A percentile compares a stretch with the other conserved stretches of the same genome.
These are phyloP conservation scores for Cynopterus sphinx DNA, from an alignment of 2,797 vertebrate genomes.

Conservation along the genomic window DNA sequence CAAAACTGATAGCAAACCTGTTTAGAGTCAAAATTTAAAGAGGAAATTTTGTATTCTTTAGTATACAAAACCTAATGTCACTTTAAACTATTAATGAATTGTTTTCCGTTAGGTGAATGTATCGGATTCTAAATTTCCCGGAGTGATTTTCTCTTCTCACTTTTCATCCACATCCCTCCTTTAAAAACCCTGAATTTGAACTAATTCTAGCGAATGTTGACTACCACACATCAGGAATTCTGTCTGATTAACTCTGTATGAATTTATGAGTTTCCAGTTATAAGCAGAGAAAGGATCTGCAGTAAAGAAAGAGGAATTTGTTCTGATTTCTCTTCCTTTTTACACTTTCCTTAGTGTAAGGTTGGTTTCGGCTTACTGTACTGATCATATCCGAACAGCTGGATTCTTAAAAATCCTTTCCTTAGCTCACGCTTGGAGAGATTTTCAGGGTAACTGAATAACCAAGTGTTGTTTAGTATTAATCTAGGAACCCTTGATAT, in stretches of 20 bases:
- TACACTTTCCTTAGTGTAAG: background rate
- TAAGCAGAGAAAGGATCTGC: conserved; percentile 6
- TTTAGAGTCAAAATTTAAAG: background rate
- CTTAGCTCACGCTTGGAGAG: background rate
- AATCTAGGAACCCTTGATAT: background rate
- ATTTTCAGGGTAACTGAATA: conserved; percentile 5
- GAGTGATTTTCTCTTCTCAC: background rate
- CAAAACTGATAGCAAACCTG: background rate
- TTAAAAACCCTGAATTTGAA: background rate
- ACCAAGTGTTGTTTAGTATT: background rate
- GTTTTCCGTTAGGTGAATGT: background rate
- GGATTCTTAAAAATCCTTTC: background rate
- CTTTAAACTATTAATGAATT: background rate
- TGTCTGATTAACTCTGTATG: background rate
- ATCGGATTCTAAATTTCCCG: background rate
- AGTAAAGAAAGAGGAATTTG: conserved; percentile 32
- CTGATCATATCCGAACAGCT: background rate
- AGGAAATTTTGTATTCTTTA: background rate
- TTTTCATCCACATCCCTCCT: background rate
- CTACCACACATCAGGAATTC: background rate
- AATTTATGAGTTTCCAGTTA: background rate
- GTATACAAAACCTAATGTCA: background rate
- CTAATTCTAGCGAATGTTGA: background rate
- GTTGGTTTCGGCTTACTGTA: background rate
- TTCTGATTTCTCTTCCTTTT: conserved; percentile 13